Evolutionary conservation across 2,113 vertebrate genomes (phyloP), one percentile per base, ranked within the genome.

Genomic region (Melanotaenia duboulayi): DNA sequence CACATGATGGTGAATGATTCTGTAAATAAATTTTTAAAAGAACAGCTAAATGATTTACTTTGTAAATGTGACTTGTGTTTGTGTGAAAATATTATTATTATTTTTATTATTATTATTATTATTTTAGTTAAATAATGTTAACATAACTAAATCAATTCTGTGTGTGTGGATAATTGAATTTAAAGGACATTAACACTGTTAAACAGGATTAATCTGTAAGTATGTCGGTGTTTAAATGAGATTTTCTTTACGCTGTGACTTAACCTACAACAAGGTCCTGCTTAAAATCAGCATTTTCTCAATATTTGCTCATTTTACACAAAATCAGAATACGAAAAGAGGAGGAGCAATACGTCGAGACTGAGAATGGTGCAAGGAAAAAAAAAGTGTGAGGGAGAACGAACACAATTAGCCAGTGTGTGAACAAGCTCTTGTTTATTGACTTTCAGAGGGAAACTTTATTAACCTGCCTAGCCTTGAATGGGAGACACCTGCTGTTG

Each of bases 401-500:
- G 71, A 87, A 77, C 66, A 93, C 91, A 92, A 93, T 93, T 92
- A 93, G 90, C 80, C 78, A 89, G 90, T 92, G 92, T 94, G 90
- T 92, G 92, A 93, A 92, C 90, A 92, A 91, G 91, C 74, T 79
- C 91, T 92, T 92, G 92, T 94, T 94, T 94, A 93, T 93, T 93
- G 91, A 94, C 91, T 93, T 89, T 90, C 74, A 71, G 85, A 81
- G 87, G 83, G 91, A 87, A 87, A 92, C 90, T 93, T 94, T 93
- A 94, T 93, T 93, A 93, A 93, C 91, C 91, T 89, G 91, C 90
- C 86, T 75, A 23, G 87, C 46, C 44, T 77, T 94, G 93, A 94
- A 94, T 92, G 89, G 90, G 81, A 93, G 91, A 93, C 93, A 93
- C 93, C 93, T 93, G 93, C 92, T 94, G 92, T 90, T 94, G 87